A percentile compares a stretch with the other conserved stretches of the same genome.
phyloP scores from a whole-genome alignment of 2,888 invertebrate genomes.

The Microplitis manilae region DNA sequence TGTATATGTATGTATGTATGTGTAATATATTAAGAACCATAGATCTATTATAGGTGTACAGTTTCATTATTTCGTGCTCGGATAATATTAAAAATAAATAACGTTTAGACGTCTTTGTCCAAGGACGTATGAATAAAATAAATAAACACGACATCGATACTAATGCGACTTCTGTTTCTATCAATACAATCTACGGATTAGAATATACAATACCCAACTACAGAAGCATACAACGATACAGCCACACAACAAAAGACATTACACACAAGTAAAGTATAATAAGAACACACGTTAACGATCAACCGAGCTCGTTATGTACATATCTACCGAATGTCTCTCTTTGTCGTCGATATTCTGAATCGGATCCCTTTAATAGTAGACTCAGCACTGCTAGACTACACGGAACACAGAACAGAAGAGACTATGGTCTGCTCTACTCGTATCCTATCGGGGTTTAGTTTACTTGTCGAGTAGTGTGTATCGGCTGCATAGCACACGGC shows the following conservation, averaged over 20 bases:
- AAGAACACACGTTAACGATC: slow-evolving; percentile 52
- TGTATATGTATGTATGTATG: too few species aligned
- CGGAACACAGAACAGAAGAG: neutral
- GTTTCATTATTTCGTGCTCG: neutral
- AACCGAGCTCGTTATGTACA: slow-evolving; percentile 47
- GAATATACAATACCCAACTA: slow-evolving; percentile 27
- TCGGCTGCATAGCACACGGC: slow-evolving; percentile 36
- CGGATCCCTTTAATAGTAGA: slow-evolving; percentile 15
- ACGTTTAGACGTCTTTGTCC: slow-evolving; percentile 3
- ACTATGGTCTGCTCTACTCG: slow-evolving; percentile 1
- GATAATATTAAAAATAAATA: slow-evolving; percentile 8
- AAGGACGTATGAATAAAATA: slow-evolving; percentile 27
- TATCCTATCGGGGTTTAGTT: slow-evolving; percentile 10
- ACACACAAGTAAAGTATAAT: slow-evolving; percentile 34
- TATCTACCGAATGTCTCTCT: slow-evolving; percentile 30
- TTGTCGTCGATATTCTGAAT: slow-evolving; percentile 7
- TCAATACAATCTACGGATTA: slow-evolving; percentile 46
- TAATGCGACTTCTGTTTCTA: slow-evolving; percentile 45
- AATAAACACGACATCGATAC: slow-evolving; percentile 37
- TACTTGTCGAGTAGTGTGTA: neutral
- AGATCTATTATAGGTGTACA: slow-evolving; percentile 1
- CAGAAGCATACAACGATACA: too few species aligned
- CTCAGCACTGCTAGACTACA: neutral
- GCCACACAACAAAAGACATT: too few species aligned
- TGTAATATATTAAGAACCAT: neutral